A percentile compares a stretch with the other conserved stretches of the same genome.
Conservation (phyloP, 2,888 invertebrate species). For the Agonopterix arenella region DNA sequence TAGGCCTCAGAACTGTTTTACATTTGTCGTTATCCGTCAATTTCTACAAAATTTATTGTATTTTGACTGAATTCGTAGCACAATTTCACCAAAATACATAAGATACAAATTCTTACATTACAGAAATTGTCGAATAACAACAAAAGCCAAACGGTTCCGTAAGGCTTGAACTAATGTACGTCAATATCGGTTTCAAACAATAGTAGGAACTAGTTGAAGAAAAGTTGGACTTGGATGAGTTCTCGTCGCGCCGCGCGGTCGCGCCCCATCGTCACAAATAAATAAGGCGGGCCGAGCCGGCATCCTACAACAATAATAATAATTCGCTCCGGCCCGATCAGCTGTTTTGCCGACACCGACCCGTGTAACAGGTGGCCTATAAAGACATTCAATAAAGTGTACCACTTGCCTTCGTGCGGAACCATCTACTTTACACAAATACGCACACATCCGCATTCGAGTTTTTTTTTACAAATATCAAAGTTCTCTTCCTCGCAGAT, state of each 20-base stretch:
- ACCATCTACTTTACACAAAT: slow-evolving; percentile 64
- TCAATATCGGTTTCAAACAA: neutral
- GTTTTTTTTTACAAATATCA: slow-evolving; percentile 3
- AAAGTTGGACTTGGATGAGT: slow-evolving; percentile 43
- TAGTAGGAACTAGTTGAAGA: slow-evolving; percentile 35
- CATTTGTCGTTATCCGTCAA: too few relatives aligned
- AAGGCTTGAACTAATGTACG: too few relatives aligned
- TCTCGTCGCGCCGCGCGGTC: slow-evolving; percentile 38
- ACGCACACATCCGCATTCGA: slow-evolving; percentile 30
- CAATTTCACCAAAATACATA: too few relatives aligned
- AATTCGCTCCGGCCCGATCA: slow-evolving; percentile 71
- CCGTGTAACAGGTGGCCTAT: slow-evolving; percentile 77
- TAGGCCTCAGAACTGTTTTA: too few relatives aligned
- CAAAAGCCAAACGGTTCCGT: too few relatives aligned
- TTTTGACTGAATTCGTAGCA: too few relatives aligned
- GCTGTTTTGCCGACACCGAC: slow-evolving; percentile 72
- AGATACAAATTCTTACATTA: too few relatives aligned
- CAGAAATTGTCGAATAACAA: too few relatives aligned
- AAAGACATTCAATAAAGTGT: slow-evolving; percentile 76
- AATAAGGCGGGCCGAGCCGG: slow-evolving; percentile 64
- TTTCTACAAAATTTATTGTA: too few relatives aligned
- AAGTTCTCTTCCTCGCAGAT: neutral
- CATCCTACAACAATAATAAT: slow-evolving; percentile 69
- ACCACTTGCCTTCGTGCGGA: slow-evolving; percentile 69
- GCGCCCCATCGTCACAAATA: slow-evolving; percentile 60